Conservation (phyloP, 2,797 vertebrate genomes). For the Pogoniulus pusillus region DNA sequence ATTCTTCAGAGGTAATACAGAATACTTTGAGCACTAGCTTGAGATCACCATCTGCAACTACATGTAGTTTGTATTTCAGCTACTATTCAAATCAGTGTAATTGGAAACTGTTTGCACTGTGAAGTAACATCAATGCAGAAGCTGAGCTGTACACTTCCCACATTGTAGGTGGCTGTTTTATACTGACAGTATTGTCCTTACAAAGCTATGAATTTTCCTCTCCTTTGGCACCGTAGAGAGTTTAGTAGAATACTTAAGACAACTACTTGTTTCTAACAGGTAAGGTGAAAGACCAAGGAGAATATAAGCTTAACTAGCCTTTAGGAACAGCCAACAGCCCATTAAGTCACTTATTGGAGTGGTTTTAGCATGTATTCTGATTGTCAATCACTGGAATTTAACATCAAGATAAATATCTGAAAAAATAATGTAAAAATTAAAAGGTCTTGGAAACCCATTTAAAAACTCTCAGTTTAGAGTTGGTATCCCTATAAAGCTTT, state of each 20-base stretch:
- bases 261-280: not conserved
- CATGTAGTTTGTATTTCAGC: not conserved
- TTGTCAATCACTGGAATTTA: not conserved
- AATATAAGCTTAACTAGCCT: not conserved
- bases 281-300: not conserved
- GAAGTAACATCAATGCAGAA: not conserved
- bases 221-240: not conserved
- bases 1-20: constrained; percentile 11
- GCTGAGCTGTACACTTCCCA: not conserved
- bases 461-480: not conserved
- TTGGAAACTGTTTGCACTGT: not conserved
- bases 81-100: not conserved
- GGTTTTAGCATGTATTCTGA: not conserved
- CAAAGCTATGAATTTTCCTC: not conserved
- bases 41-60: not conserved
- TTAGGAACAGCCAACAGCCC: not conserved
- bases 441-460: not conserved
- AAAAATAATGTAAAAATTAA: not conserved
- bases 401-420: not conserved
- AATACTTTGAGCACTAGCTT: not conserved
- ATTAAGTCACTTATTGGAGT: not conserved
- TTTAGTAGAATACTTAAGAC: not conserved
- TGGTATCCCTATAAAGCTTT: not conserved
- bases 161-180: not conserved
- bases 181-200: not conserved